Base-by-base conservation (phyloP, 30 jellyfish, hydroid and myxozoan species). In the Hydractinia echinata region DNA sequence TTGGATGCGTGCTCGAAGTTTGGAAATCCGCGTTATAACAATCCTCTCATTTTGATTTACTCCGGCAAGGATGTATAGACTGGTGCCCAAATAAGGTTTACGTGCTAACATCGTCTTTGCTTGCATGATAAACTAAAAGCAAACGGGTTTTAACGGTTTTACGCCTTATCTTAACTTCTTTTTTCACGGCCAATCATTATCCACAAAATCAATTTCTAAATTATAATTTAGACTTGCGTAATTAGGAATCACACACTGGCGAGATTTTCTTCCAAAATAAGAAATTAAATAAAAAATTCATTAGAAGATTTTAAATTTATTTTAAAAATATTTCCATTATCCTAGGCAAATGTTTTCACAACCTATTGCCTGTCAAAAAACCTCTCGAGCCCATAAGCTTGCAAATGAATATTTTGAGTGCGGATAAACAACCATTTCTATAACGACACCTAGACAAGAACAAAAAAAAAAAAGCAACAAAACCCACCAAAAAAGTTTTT, bases 1-100 rank as follows among this genome's bases (percentile, higher is more conserved):
- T 30, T 6, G 81, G 81, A 5, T 71, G 30, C 9, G 51, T 20
- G 53, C 60, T 20, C n/a, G 55, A 50, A 19, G 81, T 20, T 7
- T 11, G 0, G 81, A 71, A n/a, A n/a, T n/a, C 5, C 81, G 21
- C 10, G 81, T 71, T 7, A 71, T 71, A 58, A 71, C 60, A 8
- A 15, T 19, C 49, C 81, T 66, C 5, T 71, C 60, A 58, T 71
- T 30, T 19, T 5, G 55, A 15, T 71, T 49, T 7, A 15, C 50
- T 4, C 81, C 81, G 52, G 81, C 81, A 10, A 71, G n/a, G 68
- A 71, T 71, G 81, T 71, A 71, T 71, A 71, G 50, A 71, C 81
- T 19, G 81, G 81, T 19, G 81, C 44, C 9, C 30, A 11, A 30
- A 71, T 54, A n/a, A 19, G 60, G 81, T 71, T 30, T 0, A 20